These are phyloP conservation scores for Acanthosoma haemorrhoidale DNA, from an alignment of 2,888 invertebrate species.

Conservation along the genomic window DNA sequence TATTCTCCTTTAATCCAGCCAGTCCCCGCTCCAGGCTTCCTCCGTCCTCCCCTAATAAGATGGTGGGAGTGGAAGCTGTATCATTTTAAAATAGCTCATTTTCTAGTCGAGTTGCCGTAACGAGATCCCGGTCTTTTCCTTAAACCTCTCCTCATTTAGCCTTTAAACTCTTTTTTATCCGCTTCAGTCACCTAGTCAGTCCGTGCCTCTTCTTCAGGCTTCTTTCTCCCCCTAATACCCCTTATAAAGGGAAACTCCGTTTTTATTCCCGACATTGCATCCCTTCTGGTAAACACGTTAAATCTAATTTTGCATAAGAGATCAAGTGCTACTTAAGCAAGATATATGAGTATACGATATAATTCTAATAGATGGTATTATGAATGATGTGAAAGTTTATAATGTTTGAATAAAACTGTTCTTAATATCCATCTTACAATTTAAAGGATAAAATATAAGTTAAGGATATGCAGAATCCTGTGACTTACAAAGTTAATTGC, in stretches of 20 bases:
- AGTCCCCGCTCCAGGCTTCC: too few species aligned
- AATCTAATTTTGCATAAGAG: conserved; percentile 7
- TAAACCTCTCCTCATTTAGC: conserved; percentile 23
- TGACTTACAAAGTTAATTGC: too few species aligned
- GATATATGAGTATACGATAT: too few species aligned
- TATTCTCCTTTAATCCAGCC: conserved; percentile 22
- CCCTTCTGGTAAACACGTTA: neutral
- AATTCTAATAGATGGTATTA: too few species aligned
- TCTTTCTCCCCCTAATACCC: conserved; percentile 1
- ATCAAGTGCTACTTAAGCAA: neutral
- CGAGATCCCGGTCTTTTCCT: conserved; percentile 8
- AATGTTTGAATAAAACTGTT: too few species aligned
- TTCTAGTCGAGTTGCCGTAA: conserved; percentile 31
- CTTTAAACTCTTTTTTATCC: conserved; percentile 6
- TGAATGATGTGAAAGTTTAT: too few species aligned
- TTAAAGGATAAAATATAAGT: too few species aligned
- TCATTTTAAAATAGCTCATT: conserved; percentile 32
- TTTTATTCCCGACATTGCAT: neutral
- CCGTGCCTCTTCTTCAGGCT: conserved; percentile 7
- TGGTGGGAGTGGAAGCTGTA: conserved; percentile 4
- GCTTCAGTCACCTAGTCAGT: conserved; percentile 6
- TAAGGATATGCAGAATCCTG: too few species aligned
- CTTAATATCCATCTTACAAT: too few species aligned
- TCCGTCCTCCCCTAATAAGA: conserved; percentile 1
- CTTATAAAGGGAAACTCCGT: neutral